Percentiles rank a stretch among this genome's conserved stretches.
These are phyloP conservation scores for Lissonota sp. DNA, from an alignment of 2,888 invertebrate genomes.

Conservation along the genomic window DNA sequence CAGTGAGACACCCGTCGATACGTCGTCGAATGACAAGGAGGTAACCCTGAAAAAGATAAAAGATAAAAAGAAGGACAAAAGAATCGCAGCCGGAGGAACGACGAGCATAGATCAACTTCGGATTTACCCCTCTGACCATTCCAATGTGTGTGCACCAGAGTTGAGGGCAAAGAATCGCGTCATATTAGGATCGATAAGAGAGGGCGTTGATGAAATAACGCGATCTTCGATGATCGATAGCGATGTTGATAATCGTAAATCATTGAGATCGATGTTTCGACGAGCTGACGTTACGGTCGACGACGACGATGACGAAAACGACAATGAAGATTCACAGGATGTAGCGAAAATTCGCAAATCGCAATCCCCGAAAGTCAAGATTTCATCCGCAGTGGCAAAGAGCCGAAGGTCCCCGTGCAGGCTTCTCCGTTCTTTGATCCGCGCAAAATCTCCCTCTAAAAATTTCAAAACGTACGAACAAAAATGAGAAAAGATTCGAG, in stretches of 20 bases:
- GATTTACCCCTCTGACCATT: too few species aligned
- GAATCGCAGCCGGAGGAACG: constrained; percentile 25
- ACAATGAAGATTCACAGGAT: neutral
- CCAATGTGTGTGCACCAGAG: too few species aligned
- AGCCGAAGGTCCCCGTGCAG: constrained; percentile 39
- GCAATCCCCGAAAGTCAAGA: constrained; percentile 21
- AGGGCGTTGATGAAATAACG: neutral
- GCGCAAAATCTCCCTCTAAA: constrained; percentile 40
- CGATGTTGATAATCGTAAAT: neutral
- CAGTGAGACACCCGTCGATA: neutral
- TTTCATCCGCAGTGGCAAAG: constrained; percentile 25
- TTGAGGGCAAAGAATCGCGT: neutral
- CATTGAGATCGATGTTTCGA: neutral
- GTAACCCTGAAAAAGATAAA: neutral
- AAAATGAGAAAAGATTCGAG: neutral
- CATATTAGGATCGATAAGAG: neutral
- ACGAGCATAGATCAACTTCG: neutral
- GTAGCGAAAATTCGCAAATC: neutral
- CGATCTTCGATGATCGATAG: neutral
- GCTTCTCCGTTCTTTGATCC: constrained; percentile 56
- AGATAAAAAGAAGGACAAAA: neutral
- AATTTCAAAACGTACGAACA: constrained; percentile 27
- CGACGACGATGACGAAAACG: neutral
- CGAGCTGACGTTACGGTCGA: neutral
- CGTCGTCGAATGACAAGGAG: neutral